Conservation (phyloP, 2,888 invertebrate genomes). For the Leptinotarsa tumamoca region DNA sequence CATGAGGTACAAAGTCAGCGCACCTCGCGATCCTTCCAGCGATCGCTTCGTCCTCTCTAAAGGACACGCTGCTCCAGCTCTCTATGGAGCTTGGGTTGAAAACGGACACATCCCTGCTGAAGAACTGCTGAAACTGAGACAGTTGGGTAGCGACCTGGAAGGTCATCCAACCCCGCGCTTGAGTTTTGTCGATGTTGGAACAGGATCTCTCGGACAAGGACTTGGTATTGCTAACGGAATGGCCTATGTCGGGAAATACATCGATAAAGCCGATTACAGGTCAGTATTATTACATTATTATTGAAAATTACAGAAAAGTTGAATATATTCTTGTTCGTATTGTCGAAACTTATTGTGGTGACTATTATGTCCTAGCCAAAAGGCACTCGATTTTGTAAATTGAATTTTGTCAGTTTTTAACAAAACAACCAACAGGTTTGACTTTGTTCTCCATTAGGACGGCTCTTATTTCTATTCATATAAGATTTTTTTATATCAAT, state of each 20-base stretch:
- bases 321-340: too few relatives aligned
- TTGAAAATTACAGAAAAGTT: not conserved
- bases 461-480: too few relatives aligned
- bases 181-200: constrained; percentile 97
- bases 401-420: too few relatives aligned
- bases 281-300: constrained; percentile 16
- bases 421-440: too few relatives aligned
- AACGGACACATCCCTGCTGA: constrained; percentile 87
- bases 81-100: constrained; percentile 99
- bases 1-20: constrained; percentile 90
- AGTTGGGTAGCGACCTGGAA: constrained; percentile 93
- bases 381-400: too few relatives aligned
- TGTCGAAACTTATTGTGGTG: too few relatives aligned
- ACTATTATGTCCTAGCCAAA: too few relatives aligned
- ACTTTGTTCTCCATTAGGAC: too few relatives aligned
- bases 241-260: constrained; percentile 94
- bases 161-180: constrained; percentile 98
- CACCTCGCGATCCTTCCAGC: constrained; percentile 87
- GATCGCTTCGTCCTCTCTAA: constrained; percentile 98
- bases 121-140: constrained; percentile 87
- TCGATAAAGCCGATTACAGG: constrained; percentile 85
- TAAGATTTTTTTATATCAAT: too few relatives aligned
- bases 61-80: constrained; percentile 97
- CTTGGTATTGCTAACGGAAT: constrained; percentile 95
- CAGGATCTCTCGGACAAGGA: constrained; percentile 97